These are phyloP conservation scores for Galerucella nymphaeae DNA, from an alignment of 2,888 invertebrate genomes.

Conservation along the genomic window DNA sequence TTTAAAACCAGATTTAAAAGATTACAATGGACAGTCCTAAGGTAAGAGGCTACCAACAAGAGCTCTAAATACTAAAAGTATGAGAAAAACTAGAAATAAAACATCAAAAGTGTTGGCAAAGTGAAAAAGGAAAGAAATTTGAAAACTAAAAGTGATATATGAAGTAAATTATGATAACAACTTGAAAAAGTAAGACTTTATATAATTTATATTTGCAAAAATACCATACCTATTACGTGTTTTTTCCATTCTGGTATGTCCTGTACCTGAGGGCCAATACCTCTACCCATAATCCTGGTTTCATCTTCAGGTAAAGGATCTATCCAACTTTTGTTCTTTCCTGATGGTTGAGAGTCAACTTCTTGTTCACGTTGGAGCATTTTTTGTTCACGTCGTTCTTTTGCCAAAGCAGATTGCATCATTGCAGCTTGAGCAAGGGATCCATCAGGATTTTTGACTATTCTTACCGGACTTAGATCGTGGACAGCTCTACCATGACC, in stretches of 20 bases:
- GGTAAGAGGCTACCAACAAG: too few species aligned
- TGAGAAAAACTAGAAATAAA: too few species aligned
- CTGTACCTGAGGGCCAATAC: slow-evolving; percentile 84
- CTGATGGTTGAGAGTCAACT: slow-evolving; percentile 85
- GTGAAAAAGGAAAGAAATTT: too few species aligned
- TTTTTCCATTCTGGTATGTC: slow-evolving; percentile 99
- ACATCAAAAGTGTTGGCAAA: too few species aligned
- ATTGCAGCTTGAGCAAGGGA: slow-evolving; percentile 98
- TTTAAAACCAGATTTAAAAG: too few species aligned
- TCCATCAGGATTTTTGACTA: slow-evolving; percentile 99
- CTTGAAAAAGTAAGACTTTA: background rate
- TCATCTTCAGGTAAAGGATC: slow-evolving; percentile 88
- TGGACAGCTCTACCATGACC: slow-evolving; percentile 88
- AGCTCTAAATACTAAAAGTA: too few species aligned
- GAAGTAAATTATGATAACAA: background rate
- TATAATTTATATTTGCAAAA: too few species aligned
- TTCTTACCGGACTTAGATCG: slow-evolving; percentile 92
- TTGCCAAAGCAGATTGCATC: slow-evolving; percentile 99
- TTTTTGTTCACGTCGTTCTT: slow-evolving; percentile 95
- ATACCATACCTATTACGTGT: slow-evolving; percentile 80
- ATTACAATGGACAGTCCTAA: too few species aligned
- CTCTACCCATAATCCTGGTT: slow-evolving; percentile 74
- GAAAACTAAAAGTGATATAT: background rate
- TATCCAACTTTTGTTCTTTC: slow-evolving; percentile 93
- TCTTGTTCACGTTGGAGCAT: slow-evolving; percentile 95